phyloP scores from a whole-genome alignment of 2,888 invertebrate species.

The Tachystola acroxantha region DNA sequence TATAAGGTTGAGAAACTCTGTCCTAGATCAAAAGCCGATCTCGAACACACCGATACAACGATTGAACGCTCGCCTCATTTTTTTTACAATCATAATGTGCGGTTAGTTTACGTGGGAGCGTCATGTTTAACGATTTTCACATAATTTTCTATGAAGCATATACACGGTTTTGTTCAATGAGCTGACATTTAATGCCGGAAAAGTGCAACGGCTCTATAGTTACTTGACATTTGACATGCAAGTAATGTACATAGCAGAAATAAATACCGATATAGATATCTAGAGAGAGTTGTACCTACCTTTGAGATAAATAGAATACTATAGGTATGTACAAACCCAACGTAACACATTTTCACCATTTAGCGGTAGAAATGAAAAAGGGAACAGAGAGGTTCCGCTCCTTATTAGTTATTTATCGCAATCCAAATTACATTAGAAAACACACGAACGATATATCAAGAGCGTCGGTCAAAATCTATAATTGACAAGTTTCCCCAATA shows the following conservation, averaged over 20 bases:
- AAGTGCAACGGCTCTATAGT: not conserved
- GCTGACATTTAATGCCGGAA: conserved; percentile 17
- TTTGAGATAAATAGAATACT: no score
- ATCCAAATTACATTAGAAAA: no score
- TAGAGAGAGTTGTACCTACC: not conserved
- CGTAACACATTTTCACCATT: no score
- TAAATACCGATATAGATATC: not conserved
- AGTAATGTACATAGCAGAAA: not conserved
- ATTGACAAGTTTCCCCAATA: no score
- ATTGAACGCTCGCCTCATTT: conserved; percentile 43
- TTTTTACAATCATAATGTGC: conserved; percentile 34
- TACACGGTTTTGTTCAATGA: conserved; percentile 39
- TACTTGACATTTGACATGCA: not conserved
- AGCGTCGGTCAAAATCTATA: no score
- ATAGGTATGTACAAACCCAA: no score
- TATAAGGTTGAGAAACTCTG: no score
- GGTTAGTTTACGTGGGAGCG: conserved; percentile 32
- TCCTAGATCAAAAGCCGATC: conserved; percentile 32
- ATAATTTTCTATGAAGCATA: conserved; percentile 49
- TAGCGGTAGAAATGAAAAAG: no score
- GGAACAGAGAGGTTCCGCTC: no score
- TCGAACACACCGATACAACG: conserved; percentile 43
- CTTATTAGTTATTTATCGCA: no score
- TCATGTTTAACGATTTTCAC: conserved; percentile 46
- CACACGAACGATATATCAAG: no score